A percentile compares a stretch with the other conserved stretches of the same genome.
These are phyloP conservation scores for Atrichornis clamosus DNA, from an alignment of 2,113 vertebrate genomes.

Conservation along the genomic window DNA sequence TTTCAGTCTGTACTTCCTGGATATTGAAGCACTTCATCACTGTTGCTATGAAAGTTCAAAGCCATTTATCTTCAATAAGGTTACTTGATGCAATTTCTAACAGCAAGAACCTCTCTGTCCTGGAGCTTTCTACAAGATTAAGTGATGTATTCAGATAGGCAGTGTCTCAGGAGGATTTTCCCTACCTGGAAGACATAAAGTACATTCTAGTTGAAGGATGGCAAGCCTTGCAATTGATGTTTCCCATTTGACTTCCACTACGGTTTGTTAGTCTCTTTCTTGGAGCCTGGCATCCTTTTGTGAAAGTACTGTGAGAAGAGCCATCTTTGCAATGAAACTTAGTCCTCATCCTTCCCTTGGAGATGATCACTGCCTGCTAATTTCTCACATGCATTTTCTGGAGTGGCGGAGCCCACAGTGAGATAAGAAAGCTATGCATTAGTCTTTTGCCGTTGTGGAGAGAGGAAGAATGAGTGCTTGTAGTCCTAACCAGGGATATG, in stretches of 20 bases:
- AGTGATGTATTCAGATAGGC: constrained; percentile 40
- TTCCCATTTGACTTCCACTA: background rate
- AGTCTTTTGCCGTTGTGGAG: background rate
- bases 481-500: background rate
- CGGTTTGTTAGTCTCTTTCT: background rate
- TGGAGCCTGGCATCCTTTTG: background rate
- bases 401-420: background rate
- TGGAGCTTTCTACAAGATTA: constrained; percentile 47
- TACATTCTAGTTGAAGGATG: background rate
- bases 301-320: background rate
- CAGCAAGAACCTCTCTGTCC: constrained; percentile 7
- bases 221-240: background rate
- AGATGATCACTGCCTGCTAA: background rate
- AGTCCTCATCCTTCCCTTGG: background rate
- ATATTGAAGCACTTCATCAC: constrained; percentile 43
- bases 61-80: constrained; percentile 48
- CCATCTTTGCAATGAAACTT: background rate
- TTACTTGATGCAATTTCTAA: constrained; percentile 48
- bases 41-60: constrained; percentile 58
- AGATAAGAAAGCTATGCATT: background rate
- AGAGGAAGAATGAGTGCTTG: background rate
- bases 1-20: background rate
- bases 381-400: background rate
- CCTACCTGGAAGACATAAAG: background rate
- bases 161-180: constrained; percentile 2